Evolutionary conservation across 2,888 invertebrate species (phyloP), one percentile per base, ranked within the genome.

Genomic region (Gryllus longicercus): DNA sequence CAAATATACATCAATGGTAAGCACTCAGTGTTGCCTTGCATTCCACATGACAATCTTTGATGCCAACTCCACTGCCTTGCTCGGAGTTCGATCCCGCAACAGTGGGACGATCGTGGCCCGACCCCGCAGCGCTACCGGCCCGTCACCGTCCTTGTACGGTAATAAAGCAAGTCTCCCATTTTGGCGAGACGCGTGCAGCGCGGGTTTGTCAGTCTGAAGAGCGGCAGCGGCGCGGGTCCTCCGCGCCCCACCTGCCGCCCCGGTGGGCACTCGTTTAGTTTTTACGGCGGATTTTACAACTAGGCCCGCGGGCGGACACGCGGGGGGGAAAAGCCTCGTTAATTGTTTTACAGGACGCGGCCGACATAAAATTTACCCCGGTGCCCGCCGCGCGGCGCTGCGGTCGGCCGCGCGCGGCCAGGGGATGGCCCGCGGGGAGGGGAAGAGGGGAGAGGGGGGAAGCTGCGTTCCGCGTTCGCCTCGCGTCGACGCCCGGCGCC

Each of bases 241-340:
- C n/a, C 63, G 63, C 63, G 16, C 14, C 63, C 63, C 63, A 63
- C 63, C 63, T 63, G 63, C 63, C 63, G 63, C 8, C 63, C 63
- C 63, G 38, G 38, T 38, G 38, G 38, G 38, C 38, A 63, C 63
- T 63, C 63, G 63, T 63, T 63, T 63, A 63, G 63, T 63, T 63
- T 63, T 63, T 63, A 63, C 63, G 63, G 63, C 63, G n/a, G 63
- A 63, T 63, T 63, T 63, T 63, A 63, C 63, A 63, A 63, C 63
- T 63, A 63, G 63, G 63, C 63, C 63, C 63, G n/a, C 63, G n/a
- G 63, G 63, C 63, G 63, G 63, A 63, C 63, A 63, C 63, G 63
- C 63, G 63, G 63, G 63, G n/a, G 63, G 63, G 63, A 63, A 63
- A 63, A 63, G n/a, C 63, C 63, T 63, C 63, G 63, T 63, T 63